These are phyloP conservation scores for Triplophysa rosa DNA, from an alignment of 2,113 vertebrate species.

Conservation along the genomic window DNA sequence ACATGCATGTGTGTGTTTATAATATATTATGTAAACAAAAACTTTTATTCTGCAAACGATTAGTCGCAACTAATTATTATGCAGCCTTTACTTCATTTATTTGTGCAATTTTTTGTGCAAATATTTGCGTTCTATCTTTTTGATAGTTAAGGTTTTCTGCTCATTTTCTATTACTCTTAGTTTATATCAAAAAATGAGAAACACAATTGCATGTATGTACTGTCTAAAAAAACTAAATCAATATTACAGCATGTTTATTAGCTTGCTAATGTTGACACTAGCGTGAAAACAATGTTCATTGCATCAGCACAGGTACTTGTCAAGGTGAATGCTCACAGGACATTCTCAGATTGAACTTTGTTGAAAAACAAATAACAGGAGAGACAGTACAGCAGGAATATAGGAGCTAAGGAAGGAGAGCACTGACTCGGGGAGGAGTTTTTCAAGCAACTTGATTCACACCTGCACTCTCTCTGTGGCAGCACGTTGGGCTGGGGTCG, in stretches of 20 bases:
- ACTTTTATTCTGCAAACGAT: too few relatives aligned
- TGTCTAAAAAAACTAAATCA: too few relatives aligned
- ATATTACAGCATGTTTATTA: neutral
- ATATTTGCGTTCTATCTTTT: too few relatives aligned
- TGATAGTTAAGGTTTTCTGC: too few relatives aligned
- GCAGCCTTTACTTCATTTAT: too few relatives aligned
- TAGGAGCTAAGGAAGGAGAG: constrained; percentile 46
- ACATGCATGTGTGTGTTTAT: too few relatives aligned
- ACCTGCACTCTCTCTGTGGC: constrained; percentile 86
- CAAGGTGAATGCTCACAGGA: constrained; percentile 20
- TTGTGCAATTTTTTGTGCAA: too few relatives aligned
- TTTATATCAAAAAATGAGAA: too few relatives aligned
- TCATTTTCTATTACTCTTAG: too few relatives aligned
- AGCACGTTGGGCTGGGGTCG: constrained; percentile 78
- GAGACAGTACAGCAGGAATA: constrained; percentile 49
- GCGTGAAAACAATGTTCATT: constrained; percentile 3
- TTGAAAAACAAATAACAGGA: constrained; percentile 47
- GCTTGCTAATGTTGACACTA: neutral
- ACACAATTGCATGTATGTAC: too few relatives aligned
- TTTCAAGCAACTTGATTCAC: constrained; percentile 78
- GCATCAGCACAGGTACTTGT: constrained; percentile 1
- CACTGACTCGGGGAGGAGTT: constrained; percentile 57
- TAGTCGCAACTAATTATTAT: too few relatives aligned
- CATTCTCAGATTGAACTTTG: constrained; percentile 23
- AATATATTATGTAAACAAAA: too few relatives aligned